These are phyloP conservation scores for Linurgus olivaceus DNA, from an alignment of 2,797 vertebrate species.

Conservation along the genomic window DNA sequence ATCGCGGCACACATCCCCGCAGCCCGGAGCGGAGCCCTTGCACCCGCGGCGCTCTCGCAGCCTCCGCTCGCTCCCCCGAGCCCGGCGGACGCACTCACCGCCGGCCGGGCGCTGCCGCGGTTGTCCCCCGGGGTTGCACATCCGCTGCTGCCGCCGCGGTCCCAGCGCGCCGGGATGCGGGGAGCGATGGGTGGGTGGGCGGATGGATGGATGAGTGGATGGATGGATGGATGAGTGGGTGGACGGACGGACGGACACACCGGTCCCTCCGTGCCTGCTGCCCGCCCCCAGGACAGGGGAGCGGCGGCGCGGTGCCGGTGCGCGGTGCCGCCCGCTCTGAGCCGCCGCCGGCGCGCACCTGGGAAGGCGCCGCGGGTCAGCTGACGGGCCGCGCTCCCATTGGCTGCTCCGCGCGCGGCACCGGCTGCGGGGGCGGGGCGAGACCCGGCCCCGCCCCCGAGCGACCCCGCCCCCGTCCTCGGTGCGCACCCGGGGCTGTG, in stretches of 20 bases:
- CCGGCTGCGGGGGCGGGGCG: background rate
- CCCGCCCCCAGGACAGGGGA: background rate
- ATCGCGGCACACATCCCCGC: background rate
- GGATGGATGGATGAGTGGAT: too few relatives aligned
- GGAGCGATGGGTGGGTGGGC: too few relatives aligned
- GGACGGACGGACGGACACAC: too few relatives aligned
- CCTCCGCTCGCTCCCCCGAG: background rate
- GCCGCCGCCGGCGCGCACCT: slow-evolving; percentile 76
- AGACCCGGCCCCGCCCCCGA: fast-evolving
- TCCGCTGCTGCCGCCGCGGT: background rate
- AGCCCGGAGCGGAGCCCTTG: background rate
- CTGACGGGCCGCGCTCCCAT: slow-evolving; percentile 68
- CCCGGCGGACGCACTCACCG: background rate
- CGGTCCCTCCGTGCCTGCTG: background rate
- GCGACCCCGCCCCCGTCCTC: background rate
- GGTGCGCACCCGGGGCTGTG: background rate
- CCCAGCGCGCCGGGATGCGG: background rate
- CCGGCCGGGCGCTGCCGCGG: background rate
- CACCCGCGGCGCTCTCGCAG: background rate
- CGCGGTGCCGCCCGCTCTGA: slow-evolving; percentile 68
- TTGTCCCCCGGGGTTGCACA: background rate
- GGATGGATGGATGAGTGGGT: background rate
- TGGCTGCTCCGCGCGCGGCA: slow-evolving; percentile 49
- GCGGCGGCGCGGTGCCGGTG: background rate
- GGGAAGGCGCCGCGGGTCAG: slow-evolving; percentile 77